phyloP scores from a whole-genome alignment of 2,888 invertebrate genomes.

The Drosophila nr. perissopoda region DNA sequence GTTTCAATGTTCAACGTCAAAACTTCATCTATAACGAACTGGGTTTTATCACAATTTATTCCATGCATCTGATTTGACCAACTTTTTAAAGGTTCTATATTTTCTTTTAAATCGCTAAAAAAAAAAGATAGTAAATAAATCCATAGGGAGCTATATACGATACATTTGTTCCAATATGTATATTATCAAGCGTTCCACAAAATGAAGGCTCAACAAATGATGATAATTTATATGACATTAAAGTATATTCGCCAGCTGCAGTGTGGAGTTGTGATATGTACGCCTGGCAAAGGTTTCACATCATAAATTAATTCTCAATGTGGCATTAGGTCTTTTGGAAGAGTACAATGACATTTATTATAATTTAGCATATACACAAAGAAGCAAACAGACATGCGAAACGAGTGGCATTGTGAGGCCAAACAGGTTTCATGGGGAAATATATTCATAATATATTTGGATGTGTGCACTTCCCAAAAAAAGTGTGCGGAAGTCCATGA shows the following conservation, averaged over 20 bases:
- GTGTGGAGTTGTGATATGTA: constrained; percentile 2
- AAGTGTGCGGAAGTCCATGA: not conserved
- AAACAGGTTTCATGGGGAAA: constrained; percentile 19
- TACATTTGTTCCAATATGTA: not conserved
- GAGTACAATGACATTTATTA: constrained; percentile 78
- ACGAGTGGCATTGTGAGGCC: constrained; percentile 11
- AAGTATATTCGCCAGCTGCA: constrained; percentile 31
- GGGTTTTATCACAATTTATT: not conserved
- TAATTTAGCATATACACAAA: constrained; percentile 67
- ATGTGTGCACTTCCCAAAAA: constrained; percentile 21
- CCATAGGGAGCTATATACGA: not conserved
- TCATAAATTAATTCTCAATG: constrained; percentile 75
- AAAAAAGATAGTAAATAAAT: not conserved
- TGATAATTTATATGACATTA: constrained; percentile 45
- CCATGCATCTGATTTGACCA: too few relatives aligned
- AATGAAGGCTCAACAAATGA: not conserved
- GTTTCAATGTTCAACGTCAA: not conserved
- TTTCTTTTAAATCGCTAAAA: not conserved
- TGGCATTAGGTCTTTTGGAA: constrained; percentile 57
- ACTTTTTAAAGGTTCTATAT: not conserved
- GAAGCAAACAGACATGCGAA: constrained; percentile 24
- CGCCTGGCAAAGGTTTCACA: constrained; percentile 59
- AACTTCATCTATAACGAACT: not conserved
- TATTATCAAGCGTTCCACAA: not conserved
- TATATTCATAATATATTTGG: constrained; percentile 48